Evolutionary conservation across 1,140 invertebrate species (phyloP).

Genomic region (Brachionus rubens): DNA sequence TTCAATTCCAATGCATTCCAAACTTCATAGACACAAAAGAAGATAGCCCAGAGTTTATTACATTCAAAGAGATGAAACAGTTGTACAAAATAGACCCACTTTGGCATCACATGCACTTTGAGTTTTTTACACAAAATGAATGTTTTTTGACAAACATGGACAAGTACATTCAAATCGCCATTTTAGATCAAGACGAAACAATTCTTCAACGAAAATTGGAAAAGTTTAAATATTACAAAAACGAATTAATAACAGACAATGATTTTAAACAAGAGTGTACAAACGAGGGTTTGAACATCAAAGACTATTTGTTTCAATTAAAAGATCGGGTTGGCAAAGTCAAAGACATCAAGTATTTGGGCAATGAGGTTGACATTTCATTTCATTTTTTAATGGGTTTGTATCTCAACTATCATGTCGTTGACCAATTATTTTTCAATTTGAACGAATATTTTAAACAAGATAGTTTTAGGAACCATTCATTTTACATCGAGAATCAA

Average conservation of each 20-base stretch:
- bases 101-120: constrained; percentile 20
- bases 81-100: constrained; percentile 11
- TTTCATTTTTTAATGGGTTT: no score
- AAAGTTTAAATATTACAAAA: neutral
- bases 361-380: no score
- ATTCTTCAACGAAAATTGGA: neutral
- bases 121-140: constrained; percentile 14
- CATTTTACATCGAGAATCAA: neutral
- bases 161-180: neutral
- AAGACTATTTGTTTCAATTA: no score
- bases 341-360: no score
- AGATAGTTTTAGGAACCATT: neutral
- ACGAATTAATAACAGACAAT: neutral
- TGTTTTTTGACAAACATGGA: neutral
- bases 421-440: neutral
- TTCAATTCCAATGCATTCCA: neutral
- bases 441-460: neutral
- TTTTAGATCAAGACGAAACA: constrained; percentile 6
- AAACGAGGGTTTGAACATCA: no score
- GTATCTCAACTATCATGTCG: no score
- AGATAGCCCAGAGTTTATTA: neutral
- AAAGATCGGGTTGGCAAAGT: no score
- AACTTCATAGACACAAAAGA: neutral
- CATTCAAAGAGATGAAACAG: neutral
- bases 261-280: neutral